Evolutionary conservation across 2,113 vertebrate species (phyloP), one percentile per base, ranked within the genome.

Genomic region (Coptodon bakossiorum): DNA sequence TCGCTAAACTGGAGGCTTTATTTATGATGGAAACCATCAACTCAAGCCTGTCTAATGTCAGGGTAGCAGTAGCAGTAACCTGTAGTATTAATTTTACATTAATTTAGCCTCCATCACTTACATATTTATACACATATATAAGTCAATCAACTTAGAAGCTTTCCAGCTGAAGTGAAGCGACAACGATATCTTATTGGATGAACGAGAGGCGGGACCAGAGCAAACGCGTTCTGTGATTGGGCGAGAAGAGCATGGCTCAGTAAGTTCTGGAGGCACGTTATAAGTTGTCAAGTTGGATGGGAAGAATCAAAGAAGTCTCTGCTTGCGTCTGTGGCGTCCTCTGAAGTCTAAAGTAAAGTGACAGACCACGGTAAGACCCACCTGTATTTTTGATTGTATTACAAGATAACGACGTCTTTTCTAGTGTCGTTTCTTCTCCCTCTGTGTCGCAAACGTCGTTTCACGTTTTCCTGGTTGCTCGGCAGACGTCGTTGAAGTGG

Each of bases 111-210:
- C 13, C n/a, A 11, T 91, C 95, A 96, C 91, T 94, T 61, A 34
- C 16, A 34, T 34, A 34, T 61, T 61, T 61, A 61, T 34, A 61
- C 8, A 31, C 6, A 61, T 61, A 61, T 59, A n/a, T 3, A 7
- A 90, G 96, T 95, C 96, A 95, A 61, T 95, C 94, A 95, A 48
- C 48, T 24, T 31, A 61, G 85, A 86, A 73, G 53, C 13, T 45
- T 61, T 54, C 78, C 56, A 53, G 16, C n/a, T 6, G 31, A 54
- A 73, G 6, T 7, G 5, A 81, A 22, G 13, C 9, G 22, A 56
- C 4, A 12, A 40, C 71, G 53, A 40, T 3, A 52, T 81, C 24
- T 84, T 10, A 96, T 96, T 97, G 95, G 96, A 71, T 80, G 6
- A 86, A 4, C 0, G 2, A 13, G 73, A 50, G 96, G 96, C 89